Percentiles rank a stretch among this genome's conserved stretches.
Conservation (phyloP, 2,113 vertebrate genomes). For the Paradoxurus hermaphroditus region DNA sequence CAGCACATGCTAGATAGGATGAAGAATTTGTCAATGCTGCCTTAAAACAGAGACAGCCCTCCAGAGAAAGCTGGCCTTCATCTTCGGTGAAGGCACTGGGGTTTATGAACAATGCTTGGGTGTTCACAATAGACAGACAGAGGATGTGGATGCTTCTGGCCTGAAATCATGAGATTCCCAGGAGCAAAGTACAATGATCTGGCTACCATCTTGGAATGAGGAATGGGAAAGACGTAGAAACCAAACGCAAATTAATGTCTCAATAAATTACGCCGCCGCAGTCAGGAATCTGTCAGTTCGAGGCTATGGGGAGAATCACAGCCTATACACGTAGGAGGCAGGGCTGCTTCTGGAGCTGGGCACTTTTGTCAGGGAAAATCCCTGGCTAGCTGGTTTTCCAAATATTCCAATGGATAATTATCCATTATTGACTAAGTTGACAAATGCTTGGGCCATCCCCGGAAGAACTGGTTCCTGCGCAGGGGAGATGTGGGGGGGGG, state of each 20-base stretch:
- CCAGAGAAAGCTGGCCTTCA: neutral
- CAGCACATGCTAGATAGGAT: neutral
- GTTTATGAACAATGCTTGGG: neutral
- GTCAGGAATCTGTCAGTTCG: neutral
- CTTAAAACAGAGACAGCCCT: neutral
- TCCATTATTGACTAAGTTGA: fast-evolving
- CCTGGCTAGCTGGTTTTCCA: no score
- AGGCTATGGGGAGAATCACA: fast-evolving
- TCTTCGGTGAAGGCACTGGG: neutral
- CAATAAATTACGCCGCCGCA: fast-evolving
- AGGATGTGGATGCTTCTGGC: neutral
- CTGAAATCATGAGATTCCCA: neutral
- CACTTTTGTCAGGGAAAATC: fast-evolving
- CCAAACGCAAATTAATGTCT: neutral
- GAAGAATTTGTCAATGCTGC: neutral
- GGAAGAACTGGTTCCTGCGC: neutral
- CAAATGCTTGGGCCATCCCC: fast-evolving
- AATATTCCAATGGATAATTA: no score
- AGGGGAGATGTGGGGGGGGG: neutral
- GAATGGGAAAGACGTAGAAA: neutral
- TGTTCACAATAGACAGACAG: neutral
- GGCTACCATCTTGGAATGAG: neutral
- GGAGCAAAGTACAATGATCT: fast-evolving
- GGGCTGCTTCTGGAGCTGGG: fast-evolving
- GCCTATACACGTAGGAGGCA: fast-evolving